Percentiles rank a stretch among this genome's conserved stretches.
phyloP scores from a whole-genome alignment of 1,140 invertebrate species.

The Portunus trituberculatus region DNA sequence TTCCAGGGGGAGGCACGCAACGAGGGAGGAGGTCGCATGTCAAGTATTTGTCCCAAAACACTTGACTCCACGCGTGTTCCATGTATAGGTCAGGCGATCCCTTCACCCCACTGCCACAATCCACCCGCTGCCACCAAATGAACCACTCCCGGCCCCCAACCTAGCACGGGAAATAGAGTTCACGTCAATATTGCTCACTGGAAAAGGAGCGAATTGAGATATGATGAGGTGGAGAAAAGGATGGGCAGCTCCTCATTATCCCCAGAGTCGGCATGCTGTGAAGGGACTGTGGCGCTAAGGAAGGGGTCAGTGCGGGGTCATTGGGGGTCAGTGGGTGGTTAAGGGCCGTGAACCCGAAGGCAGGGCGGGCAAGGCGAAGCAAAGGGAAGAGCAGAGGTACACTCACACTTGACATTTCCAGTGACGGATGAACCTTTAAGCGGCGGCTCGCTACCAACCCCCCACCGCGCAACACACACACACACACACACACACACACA shows the following conservation, averaged over 20 bases:
- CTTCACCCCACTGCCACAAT: not conserved
- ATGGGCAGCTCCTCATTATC: no score
- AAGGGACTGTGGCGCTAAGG: not conserved
- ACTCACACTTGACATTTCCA: not conserved
- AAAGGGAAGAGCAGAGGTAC: not conserved
- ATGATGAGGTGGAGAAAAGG: not conserved
- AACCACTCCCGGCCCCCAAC: not conserved
- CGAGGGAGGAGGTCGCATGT: not conserved
- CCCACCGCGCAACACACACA: not conserved
- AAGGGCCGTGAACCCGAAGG: not conserved
- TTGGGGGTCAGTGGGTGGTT: not conserved
- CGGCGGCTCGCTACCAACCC: not conserved
- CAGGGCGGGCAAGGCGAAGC: not conserved
- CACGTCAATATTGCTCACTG: not conserved
- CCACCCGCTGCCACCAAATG: not conserved
- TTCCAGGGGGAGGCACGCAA: not conserved
- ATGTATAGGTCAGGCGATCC: not conserved
- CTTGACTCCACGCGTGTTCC: not conserved
- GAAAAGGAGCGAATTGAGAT: not conserved
- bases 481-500: not conserved
- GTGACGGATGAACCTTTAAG: not conserved
- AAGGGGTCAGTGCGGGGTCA: no score
- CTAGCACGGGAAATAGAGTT: no score
- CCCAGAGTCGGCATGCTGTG: not conserved
- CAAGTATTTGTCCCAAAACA: not conserved